phyloP scores from a whole-genome alignment of 2,797 vertebrate species.

The Setipinna tenuifilis region DNA sequence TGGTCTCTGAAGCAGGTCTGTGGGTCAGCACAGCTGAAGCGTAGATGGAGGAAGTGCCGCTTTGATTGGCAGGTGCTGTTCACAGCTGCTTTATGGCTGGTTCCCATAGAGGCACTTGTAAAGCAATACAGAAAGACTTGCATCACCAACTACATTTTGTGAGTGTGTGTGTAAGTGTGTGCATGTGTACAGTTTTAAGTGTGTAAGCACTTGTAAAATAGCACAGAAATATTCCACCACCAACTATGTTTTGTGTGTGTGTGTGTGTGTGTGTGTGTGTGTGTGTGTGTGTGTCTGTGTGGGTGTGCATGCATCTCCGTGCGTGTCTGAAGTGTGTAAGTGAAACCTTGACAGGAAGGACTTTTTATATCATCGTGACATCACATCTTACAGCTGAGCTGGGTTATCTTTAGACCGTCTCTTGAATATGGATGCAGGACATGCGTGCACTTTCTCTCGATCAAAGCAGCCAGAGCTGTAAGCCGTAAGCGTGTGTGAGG shows the following conservation, averaged over 20 bases:
- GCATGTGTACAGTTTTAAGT: no score
- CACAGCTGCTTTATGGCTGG: neutral
- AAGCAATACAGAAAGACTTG: neutral
- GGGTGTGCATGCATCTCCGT: neutral
- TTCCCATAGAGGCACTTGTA: neutral
- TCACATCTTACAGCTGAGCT: neutral
- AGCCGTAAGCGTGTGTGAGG: neutral
- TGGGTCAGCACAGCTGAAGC: neutral
- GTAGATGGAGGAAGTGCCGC: neutral
- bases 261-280: neutral
- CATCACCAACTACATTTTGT: neutral
- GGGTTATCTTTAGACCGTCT: constrained; percentile 16
- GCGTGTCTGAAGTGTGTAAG: neutral
- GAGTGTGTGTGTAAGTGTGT: no score
- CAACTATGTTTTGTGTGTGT: neutral
- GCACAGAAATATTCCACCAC: neutral
- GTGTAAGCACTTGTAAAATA: neutral
- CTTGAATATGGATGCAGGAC: neutral
- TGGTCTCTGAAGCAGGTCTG: constrained; percentile 13
- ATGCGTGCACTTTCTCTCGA: neutral
- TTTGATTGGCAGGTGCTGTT: neutral
- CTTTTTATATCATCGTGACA: neutral
- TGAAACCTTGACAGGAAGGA: neutral
- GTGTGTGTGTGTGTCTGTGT: no score
- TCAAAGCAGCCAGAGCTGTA: neutral